phyloP scores from a whole-genome alignment of 2,888 invertebrate genomes.

The Eretmocerus hayati region DNA sequence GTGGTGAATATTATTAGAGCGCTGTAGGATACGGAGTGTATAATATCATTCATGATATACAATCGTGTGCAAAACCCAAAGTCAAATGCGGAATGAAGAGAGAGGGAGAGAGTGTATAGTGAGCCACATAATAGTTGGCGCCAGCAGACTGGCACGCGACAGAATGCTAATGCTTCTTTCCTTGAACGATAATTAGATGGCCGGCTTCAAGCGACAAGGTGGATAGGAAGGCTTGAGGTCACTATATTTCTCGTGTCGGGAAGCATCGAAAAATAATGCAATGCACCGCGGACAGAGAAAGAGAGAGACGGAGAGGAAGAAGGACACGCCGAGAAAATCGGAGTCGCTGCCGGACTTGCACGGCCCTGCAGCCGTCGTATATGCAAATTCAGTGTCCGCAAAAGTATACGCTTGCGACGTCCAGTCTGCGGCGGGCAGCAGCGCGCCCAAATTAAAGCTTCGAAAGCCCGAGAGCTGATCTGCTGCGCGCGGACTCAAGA shows the following conservation, averaged over 20 bases:
- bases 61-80: too few relatives aligned
- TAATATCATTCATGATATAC: too few relatives aligned
- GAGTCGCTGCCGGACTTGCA: too few relatives aligned
- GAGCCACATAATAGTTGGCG: conserved; percentile 17
- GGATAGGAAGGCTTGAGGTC: conserved; percentile 35
- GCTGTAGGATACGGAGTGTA: too few relatives aligned
- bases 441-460: background rate
- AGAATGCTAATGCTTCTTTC: conserved; percentile 33
- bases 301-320: background rate
- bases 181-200: conserved; percentile 30
- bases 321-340: conserved; percentile 26
- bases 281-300: conserved; percentile 31
- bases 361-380: conserved; percentile 35
- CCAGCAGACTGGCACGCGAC: conserved; percentile 30
- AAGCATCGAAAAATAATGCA: conserved; percentile 41
- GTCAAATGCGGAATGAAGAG: background rate
- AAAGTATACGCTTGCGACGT: too few relatives aligned
- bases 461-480: too few relatives aligned
- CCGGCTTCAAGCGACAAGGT: conserved; percentile 9
- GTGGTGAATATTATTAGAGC: too few relatives aligned
- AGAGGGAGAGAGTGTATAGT: background rate
- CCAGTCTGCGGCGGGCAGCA: conserved; percentile 2
- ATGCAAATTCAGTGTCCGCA: conserved; percentile 37
- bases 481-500: too few relatives aligned
- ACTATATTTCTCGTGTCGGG: conserved; percentile 24